These are phyloP conservation scores for Casuarius casuarius DNA, from an alignment of 2,113 vertebrate species.

Conservation along the genomic window DNA sequence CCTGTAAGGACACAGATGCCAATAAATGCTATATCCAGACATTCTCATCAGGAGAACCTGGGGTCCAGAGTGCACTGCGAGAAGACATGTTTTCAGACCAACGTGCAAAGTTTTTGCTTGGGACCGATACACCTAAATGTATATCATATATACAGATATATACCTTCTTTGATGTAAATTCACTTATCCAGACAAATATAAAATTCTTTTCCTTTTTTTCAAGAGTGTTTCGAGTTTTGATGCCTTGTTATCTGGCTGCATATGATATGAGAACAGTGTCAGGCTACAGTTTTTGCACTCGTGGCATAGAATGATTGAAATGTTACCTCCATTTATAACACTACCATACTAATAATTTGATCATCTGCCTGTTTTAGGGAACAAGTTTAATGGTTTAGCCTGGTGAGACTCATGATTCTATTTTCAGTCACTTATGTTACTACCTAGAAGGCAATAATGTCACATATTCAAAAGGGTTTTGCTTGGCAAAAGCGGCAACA, in stretches of 20 bases:
- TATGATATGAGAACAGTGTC: neutral
- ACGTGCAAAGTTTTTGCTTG: neutral
- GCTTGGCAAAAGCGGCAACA: neutral
- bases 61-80: accelerated
- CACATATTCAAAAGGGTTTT: neutral
- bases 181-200: neutral
- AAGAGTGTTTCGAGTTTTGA: neutral
- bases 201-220: neutral
- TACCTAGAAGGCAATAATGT: neutral
- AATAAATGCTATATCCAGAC: neutral
- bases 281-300: neutral
- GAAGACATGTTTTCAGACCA: neutral
- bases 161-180: neutral
- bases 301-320: neutral
- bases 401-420: neutral
- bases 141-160: neutral
- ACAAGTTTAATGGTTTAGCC: neutral
- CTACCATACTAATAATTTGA: neutral
- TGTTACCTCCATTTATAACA: neutral
- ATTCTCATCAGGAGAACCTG: neutral
- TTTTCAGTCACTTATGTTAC: neutral
- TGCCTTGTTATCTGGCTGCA: neutral
- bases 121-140: neutral
- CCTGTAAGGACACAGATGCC: neutral
- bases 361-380: neutral